A percentile compares a stretch with the other conserved stretches of the same genome.
These are phyloP conservation scores for Leptoteleia sp. DNA, from an alignment of 1,140 invertebrate genomes.

Conservation along the genomic window DNA sequence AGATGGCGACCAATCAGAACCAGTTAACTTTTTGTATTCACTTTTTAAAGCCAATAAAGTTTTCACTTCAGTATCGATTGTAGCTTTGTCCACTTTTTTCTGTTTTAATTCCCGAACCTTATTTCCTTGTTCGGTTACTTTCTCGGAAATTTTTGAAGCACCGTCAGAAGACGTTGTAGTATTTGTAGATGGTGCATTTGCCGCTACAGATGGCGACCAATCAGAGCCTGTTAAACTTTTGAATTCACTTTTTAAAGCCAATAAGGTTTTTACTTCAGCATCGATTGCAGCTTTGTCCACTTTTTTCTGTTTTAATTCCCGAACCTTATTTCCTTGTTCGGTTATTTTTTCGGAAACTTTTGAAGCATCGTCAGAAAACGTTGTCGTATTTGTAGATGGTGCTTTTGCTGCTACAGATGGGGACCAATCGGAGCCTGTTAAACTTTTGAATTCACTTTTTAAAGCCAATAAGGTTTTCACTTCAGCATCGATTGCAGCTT, in stretches of 20 bases:
- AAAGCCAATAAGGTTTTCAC: constrained; percentile 84
- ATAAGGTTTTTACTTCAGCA: constrained; percentile 84
- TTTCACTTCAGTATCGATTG: constrained; percentile 84
- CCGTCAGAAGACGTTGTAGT: too few relatives aligned
- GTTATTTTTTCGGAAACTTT: constrained; percentile 74
- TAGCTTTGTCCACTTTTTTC: constrained; percentile 84
- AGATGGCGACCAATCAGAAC: constrained; percentile 83
- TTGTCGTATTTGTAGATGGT: constrained; percentile 27
- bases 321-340: constrained; percentile 86
- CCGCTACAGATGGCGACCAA: constrained; percentile 82
- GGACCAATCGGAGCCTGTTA: constrained; percentile 84
- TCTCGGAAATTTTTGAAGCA: neutral
- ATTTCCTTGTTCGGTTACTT: constrained; percentile 85
- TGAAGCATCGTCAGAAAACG: neutral
- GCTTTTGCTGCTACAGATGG: constrained; percentile 59
- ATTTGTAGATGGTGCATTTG: neutral
- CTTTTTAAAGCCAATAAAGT: constrained; percentile 84
- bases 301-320: constrained; percentile 86
- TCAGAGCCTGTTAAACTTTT: constrained; percentile 84
- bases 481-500: constrained; percentile 83
- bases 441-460: constrained; percentile 85
- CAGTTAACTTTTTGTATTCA: constrained; percentile 84
- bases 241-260: constrained; percentile 86
- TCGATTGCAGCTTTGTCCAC: constrained; percentile 84
- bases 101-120: constrained; percentile 86